Evolutionary conservation across 2,797 vertebrate species (phyloP).

Genomic region (Phoeniculus purpureus): DNA sequence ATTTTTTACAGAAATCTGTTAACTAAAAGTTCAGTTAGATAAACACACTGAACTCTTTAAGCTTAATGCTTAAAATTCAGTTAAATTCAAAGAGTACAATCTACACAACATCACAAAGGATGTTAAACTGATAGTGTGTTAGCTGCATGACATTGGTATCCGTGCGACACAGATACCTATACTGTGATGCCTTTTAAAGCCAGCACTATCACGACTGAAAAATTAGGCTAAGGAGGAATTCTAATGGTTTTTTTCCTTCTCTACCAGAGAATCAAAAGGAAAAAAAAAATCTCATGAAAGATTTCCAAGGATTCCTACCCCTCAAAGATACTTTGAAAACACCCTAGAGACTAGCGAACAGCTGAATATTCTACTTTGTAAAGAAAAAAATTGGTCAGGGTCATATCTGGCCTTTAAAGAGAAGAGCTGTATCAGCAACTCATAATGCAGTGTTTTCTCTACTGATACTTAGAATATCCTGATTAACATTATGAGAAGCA

Average conservation of each 20-base stretch:
- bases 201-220: not conserved
- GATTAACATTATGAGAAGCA: not conserved
- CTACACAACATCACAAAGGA: not conserved
- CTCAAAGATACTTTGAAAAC: not conserved
- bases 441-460: not conserved
- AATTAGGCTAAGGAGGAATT: not conserved
- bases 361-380: not conserved
- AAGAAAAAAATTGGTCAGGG: not conserved
- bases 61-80: not conserved
- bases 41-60: not conserved
- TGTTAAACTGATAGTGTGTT: not conserved
- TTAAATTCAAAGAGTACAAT: not conserved
- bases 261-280: not conserved
- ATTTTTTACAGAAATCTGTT: not conserved
- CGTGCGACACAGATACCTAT: not conserved
- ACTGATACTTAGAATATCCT: not conserved
- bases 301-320: not conserved
- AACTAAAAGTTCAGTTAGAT: not conserved
- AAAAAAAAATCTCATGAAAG: not conserved
- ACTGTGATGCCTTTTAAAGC: not conserved
- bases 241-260: not conserved
- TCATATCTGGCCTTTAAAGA: not conserved
- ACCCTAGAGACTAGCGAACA: not conserved
- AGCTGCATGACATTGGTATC: not conserved
- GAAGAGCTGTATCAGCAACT: not conserved